phyloP scores from a whole-genome alignment of 2,113 vertebrate species.

The Pelodiscus sinensis region DNA sequence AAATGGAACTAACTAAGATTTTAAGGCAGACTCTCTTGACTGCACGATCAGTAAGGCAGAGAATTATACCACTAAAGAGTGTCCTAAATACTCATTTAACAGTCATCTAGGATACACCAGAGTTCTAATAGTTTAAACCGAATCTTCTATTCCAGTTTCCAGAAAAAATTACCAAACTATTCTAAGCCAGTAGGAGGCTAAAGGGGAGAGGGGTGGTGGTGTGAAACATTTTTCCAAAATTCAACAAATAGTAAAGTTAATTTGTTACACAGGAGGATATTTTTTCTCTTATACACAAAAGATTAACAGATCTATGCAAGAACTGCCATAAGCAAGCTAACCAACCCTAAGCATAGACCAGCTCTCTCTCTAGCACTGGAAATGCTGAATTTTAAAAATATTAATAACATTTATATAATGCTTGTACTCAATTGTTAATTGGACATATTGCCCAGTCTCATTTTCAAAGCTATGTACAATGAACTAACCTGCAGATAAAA shows the following conservation, averaged over 20 bases:
- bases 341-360: background rate
- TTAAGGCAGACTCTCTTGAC: background rate
- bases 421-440: conserved; percentile 35
- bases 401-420: conserved; percentile 27
- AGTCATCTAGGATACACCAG: conserved; percentile 4
- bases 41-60: background rate
- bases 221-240: conserved; percentile 25
- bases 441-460: conserved; percentile 7
- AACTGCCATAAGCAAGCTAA: background rate
- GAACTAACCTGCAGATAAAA: conserved; percentile 41
- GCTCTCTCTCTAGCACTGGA: conserved; percentile 20
- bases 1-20: background rate
- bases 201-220: background rate
- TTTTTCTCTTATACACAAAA: conserved; percentile 23
- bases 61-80: background rate
- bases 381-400: conserved; percentile 25
- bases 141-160: background rate
- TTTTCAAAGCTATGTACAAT: conserved; percentile 64
- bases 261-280: conserved; percentile 33
- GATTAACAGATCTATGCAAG: background rate
- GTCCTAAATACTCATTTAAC: background rate
- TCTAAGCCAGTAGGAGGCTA: conserved; percentile 15
- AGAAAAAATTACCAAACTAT: conserved; percentile 18
- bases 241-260: conserved; percentile 24
- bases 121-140: background rate